phyloP scores from a whole-genome alignment of 2,113 vertebrate genomes.

The Ovibos moschatus region DNA sequence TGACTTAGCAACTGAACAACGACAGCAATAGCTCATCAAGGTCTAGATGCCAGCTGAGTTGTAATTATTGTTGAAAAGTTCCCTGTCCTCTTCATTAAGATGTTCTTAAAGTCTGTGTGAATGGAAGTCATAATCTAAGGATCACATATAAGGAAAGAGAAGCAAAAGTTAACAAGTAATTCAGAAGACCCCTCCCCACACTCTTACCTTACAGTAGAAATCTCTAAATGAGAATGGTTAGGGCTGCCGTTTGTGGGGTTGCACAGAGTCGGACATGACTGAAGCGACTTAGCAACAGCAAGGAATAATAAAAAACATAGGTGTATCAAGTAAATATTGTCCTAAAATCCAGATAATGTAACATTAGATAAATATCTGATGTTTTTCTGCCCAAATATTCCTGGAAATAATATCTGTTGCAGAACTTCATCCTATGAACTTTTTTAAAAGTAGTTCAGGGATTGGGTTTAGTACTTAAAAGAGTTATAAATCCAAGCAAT shows the following conservation, averaged over 20 bases:
- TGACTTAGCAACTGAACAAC: background rate
- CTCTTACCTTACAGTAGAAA: background rate
- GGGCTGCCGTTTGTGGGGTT: background rate
- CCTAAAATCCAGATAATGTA: background rate
- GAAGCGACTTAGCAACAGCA: no score
- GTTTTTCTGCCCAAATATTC: background rate
- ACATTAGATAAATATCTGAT: background rate
- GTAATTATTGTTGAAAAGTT: background rate
- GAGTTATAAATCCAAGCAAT: slow-evolving; percentile 36
- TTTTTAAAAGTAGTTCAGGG: background rate
- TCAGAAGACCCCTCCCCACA: background rate
- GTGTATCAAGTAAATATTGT: background rate
- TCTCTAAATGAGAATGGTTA: background rate
- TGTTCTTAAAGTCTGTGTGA: background rate
- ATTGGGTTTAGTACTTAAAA: slow-evolving; percentile 41
- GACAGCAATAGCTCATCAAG: background rate
- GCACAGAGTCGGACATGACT: no score
- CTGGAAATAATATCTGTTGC: slow-evolving; percentile 24
- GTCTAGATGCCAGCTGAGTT: background rate
- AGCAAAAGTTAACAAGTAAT: background rate
- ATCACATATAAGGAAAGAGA: background rate
- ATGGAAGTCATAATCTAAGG: background rate
- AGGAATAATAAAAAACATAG: background rate
- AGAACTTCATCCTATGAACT: slow-evolving; percentile 11
- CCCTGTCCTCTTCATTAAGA: background rate